These are phyloP conservation scores for Stictocephala bisonia DNA, from an alignment of 2,888 invertebrate species.

Conservation along the genomic window DNA sequence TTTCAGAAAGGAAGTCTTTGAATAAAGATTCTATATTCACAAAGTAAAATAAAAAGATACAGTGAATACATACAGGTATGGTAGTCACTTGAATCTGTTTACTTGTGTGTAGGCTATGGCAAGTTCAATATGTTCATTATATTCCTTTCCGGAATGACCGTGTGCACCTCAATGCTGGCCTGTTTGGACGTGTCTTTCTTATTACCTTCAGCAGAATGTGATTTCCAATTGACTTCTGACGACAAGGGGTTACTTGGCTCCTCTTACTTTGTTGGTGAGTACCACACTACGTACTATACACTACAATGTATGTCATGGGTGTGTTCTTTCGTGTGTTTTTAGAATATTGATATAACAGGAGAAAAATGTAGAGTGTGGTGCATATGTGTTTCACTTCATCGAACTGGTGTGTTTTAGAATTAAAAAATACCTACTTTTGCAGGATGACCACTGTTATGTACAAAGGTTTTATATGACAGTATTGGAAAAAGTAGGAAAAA, in stretches of 20 bases:
- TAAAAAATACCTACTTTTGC: too few species aligned
- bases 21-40: not conserved
- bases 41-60: not conserved
- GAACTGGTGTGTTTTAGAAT: not conserved
- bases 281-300: not conserved
- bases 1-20: too few species aligned
- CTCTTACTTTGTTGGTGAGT: slow-evolving; percentile 45
- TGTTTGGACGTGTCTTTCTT: slow-evolving; percentile 27
- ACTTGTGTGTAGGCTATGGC: slow-evolving; percentile 34
- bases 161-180: slow-evolving; percentile 32
- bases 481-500: too few species aligned
- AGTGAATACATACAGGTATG: not conserved
- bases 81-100: not conserved
- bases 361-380: too few species aligned
- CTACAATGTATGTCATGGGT: not conserved
- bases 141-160: slow-evolving; percentile 28
- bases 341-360: not conserved
- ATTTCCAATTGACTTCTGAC: slow-evolving; percentile 33
- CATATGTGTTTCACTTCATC: too few species aligned
- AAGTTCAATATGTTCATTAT: slow-evolving; percentile 42
- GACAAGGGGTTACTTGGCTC: slow-evolving; percentile 41
- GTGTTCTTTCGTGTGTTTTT: not conserved
- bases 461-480: too few species aligned
- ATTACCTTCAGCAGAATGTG: slow-evolving; percentile 44
- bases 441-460: too few species aligned